Base-by-base conservation (phyloP, 2,113 vertebrate species). In the Turdus rufiventris region DNA sequence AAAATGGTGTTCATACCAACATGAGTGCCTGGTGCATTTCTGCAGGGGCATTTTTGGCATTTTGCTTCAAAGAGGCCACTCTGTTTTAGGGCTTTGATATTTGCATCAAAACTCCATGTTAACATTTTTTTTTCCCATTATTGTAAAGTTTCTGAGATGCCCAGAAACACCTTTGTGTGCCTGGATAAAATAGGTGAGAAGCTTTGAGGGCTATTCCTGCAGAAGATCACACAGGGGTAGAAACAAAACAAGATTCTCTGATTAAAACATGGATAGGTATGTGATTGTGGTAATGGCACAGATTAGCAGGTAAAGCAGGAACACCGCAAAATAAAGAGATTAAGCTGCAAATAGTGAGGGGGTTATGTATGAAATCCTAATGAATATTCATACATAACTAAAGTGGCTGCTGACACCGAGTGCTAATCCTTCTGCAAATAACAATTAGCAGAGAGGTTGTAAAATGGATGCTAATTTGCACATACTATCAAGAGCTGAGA, bases 311-410 rank as follows among this genome's bases (percentile, higher is more conserved):
- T 66, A 45, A 75, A 95, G 61, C 33, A 86, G 56, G 60, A 67
- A 19, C 72, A 42, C 20, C 91, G 86, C 40, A 45, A 89, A 93
- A 91, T 58, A 70, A 78, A 89, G 80, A 93, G 84, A 96, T 94
- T 61, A 89, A 91, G 68, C 90, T 83, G 61, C 71, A 92, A 95
- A 89, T 73, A 86, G 45, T 15, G 65, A 95, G 36, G 33, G 38
- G 45, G 28, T 53, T 78, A 57, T 68, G 72, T 94, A 75, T 56
- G 50, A 93, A 85, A 82, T 56, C n/a, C 65, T 84, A 53, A 90
- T 97, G 96, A 94, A 95, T 97, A 96, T 95, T 92, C 92, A 95
- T 93, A 42, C 42, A 70, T 28, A 88, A 58, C 81, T 88, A 53
- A 85, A 93, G 80, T 7, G 25, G 85, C 91, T 94, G 60, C 93